Evolutionary conservation across 2,797 vertebrate genomes (phyloP).

Genomic region (Muraenolepis orangiensis): DNA sequence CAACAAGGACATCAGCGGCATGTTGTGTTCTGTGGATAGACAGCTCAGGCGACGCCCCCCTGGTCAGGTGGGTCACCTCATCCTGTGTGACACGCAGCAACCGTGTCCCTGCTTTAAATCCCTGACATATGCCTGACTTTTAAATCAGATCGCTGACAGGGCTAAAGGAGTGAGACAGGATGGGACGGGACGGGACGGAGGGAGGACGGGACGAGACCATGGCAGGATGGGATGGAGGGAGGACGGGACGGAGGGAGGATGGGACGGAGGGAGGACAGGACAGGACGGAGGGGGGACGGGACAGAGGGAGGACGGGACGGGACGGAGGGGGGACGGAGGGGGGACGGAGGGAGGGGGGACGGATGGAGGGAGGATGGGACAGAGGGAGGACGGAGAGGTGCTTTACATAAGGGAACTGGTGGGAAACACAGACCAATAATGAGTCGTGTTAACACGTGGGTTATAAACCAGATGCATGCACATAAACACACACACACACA

Average conservation of each 20-base stretch:
- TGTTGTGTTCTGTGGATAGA: conserved; percentile 33
- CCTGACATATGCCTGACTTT: not conserved
- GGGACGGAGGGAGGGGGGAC: too few relatives aligned
- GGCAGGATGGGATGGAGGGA: not conserved
- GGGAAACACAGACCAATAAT: not conserved
- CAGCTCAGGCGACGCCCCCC: conserved; percentile 25
- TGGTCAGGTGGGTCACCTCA: conserved; percentile 52
- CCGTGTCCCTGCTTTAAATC: not conserved
- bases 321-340: too few relatives aligned
- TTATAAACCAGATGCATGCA: not conserved
- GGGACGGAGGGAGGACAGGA: too few relatives aligned
- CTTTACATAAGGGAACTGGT: conserved; percentile 4
- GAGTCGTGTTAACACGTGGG: not conserved
- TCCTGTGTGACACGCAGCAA: conserved; percentile 26
- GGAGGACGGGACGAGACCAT: too few relatives aligned
- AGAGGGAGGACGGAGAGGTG: not conserved
- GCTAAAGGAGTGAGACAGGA: not conserved
- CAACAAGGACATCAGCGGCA: conserved; percentile 50
- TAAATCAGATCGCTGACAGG: too few relatives aligned
- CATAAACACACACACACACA: conserved; percentile 10
- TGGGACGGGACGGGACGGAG: not conserved
- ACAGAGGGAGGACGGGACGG: not conserved
- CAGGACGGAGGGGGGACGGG: not conserved
- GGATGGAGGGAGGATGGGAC: too few relatives aligned
- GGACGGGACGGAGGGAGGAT: too few relatives aligned